Conservation (phyloP, 1,140 invertebrate genomes). For the Agraylea sexmaculata region DNA sequence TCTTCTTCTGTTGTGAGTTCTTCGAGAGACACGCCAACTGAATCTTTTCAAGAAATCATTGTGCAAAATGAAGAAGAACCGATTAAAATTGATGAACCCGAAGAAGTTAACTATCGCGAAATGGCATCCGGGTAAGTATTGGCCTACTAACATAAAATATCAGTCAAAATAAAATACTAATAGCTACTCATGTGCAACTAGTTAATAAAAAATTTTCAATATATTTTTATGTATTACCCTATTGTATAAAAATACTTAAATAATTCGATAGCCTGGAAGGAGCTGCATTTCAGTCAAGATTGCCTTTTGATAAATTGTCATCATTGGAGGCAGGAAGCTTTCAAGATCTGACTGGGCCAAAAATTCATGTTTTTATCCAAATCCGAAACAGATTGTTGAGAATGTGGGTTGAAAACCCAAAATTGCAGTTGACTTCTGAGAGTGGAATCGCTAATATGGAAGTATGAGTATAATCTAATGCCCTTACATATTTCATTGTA, state of each 20-base stretch:
- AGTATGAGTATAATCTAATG: conserved; percentile 20
- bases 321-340: conserved; percentile 89
- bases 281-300: conserved; percentile 82
- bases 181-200: conserved; percentile 3
- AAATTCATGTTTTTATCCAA: conserved; percentile 83
- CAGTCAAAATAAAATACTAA: conserved; percentile 2
- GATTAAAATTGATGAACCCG: conserved; percentile 40
- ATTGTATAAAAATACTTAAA: conserved; percentile 8
- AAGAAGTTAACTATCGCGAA: conserved; percentile 40
- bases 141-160: neutral
- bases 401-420: conserved; percentile 94
- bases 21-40: conserved; percentile 36
- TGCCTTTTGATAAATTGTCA: conserved; percentile 92
- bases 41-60: conserved; percentile 19
- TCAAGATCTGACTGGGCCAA: conserved; percentile 75
- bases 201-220: conserved; percentile 2
- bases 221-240: neutral
- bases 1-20: conserved; percentile 30
- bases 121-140: conserved; percentile 35
- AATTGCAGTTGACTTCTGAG: conserved; percentile 79
- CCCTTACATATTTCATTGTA: too few relatives aligned
- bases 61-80: conserved; percentile 29
- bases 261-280: conserved; percentile 64
- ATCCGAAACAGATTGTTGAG: conserved; percentile 90
- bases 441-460: conserved; percentile 73